These are phyloP conservation scores for Dexiosoma caninum DNA, from an alignment of 2,888 invertebrate genomes.

Conservation along the genomic window DNA sequence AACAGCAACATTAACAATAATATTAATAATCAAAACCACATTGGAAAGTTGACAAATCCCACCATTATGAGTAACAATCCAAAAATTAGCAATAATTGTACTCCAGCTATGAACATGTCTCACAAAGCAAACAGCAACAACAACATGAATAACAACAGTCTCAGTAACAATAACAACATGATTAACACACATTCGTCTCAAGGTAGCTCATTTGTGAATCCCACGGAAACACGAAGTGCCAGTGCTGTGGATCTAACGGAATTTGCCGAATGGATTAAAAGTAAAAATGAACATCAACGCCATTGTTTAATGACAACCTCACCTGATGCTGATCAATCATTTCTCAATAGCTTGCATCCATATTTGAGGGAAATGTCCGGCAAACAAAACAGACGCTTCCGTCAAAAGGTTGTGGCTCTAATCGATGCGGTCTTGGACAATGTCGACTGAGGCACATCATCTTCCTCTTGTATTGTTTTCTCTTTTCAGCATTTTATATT, in stretches of 20 bases:
- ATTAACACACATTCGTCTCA: conserved; percentile 12
- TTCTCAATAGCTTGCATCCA: conserved; percentile 74
- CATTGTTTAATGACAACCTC: conserved; percentile 65
- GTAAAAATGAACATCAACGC: conserved; percentile 67
- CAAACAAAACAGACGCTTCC: conserved; percentile 74
- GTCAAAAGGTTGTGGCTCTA: conserved; percentile 73
- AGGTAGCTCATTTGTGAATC: conserved; percentile 10
- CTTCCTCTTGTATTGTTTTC: conserved; percentile 9
- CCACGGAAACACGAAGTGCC: conserved; percentile 58
- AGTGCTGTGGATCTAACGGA: conserved; percentile 70
- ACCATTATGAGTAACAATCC: conserved; percentile 27
- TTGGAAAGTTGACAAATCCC: conserved; percentile 19
- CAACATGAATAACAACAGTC: conserved; percentile 5
- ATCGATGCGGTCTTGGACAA: conserved; percentile 74
- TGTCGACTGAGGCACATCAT: conserved; percentile 60
- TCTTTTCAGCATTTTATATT: conserved; percentile 46
- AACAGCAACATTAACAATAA: conserved; percentile 19
- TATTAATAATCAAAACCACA: conserved; percentile 12
- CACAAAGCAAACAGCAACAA: conserved; percentile 16
- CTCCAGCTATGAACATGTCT: not conserved
- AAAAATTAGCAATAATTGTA: conserved; percentile 18
- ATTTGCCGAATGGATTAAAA: conserved; percentile 72
- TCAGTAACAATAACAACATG: conserved; percentile 7
- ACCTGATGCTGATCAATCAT: conserved; percentile 74
- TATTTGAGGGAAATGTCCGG: conserved; percentile 74